A percentile compares a stretch with the other conserved stretches of the same genome.
phyloP scores from a whole-genome alignment of 2,113 vertebrate species.

The Laterallus jamaicensis region DNA sequence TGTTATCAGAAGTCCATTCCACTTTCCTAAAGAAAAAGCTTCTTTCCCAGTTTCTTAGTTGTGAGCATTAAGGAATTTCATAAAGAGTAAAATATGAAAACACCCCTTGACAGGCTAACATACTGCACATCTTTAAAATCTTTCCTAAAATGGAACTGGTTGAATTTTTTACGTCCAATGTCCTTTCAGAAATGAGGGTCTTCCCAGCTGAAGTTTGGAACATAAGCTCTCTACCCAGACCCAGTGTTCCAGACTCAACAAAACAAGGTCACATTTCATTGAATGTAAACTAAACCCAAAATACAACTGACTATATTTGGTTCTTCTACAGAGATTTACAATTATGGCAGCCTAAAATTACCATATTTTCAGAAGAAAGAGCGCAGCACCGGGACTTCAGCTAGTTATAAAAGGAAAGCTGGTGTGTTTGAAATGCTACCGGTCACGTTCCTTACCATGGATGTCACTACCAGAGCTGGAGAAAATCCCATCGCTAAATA shows the following conservation, averaged over 20 bases:
- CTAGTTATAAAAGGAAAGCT: background rate
- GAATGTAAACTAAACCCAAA: background rate
- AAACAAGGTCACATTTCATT: background rate
- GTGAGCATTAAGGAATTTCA: background rate
- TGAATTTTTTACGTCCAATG: background rate
- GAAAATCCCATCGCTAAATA: constrained; percentile 97
- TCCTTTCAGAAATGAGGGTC: background rate
- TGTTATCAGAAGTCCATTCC: background rate
- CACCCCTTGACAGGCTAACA: background rate
- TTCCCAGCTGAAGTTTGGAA: background rate
- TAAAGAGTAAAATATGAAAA: background rate
- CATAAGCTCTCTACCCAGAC: background rate
- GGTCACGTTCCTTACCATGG: constrained; percentile 86
- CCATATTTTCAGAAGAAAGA: background rate
- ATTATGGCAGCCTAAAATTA: background rate
- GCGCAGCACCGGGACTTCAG: background rate
- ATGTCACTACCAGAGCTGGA: constrained; percentile 93
- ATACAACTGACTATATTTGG: background rate
- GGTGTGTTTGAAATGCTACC: background rate
- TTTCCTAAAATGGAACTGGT: background rate
- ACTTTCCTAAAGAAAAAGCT: background rate
- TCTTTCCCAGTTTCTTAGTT: background rate
- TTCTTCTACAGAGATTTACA: background rate
- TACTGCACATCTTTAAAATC: background rate
- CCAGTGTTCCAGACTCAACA: background rate